These are phyloP conservation scores for Oophaga pumilio DNA, from an alignment of 2,113 vertebrate genomes.

Conservation along the genomic window DNA sequence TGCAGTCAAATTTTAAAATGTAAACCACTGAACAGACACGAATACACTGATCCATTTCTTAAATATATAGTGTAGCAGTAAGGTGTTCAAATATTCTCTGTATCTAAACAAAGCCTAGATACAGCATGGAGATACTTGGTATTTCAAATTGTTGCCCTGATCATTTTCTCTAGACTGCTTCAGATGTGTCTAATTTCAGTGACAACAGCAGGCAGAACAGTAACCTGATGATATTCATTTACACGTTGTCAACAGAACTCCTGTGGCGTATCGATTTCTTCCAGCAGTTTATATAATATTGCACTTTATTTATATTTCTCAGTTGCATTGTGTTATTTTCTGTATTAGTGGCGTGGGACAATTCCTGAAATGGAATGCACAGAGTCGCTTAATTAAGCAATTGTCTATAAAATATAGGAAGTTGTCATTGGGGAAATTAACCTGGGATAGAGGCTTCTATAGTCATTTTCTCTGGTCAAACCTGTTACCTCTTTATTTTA, in stretches of 20 bases:
- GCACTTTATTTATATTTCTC: conserved; percentile 11
- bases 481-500: background rate
- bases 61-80: background rate
- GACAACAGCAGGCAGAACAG: conserved; percentile 15
- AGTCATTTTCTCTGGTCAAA: background rate
- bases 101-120: background rate
- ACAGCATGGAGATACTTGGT: background rate
- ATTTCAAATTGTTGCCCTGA: background rate
- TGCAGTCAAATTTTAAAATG: background rate
- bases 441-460: background rate
- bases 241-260: conserved; percentile 5
- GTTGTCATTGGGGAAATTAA: background rate
- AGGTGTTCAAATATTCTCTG: background rate
- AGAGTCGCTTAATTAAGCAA: background rate
- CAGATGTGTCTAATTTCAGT: background rate
- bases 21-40: background rate
- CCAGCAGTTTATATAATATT: background rate
- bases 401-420: conserved; percentile 17
- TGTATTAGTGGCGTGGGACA: background rate
- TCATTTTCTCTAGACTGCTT: background rate
- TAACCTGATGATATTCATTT: conserved; percentile 10
- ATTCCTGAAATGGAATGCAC: background rate
- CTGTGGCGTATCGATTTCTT: conserved; percentile 15
- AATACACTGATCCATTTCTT: too few species aligned
- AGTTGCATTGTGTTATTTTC: background rate